phyloP scores from a whole-genome alignment of 1,140 invertebrate species.

The Caenorhabditis briggsae region DNA sequence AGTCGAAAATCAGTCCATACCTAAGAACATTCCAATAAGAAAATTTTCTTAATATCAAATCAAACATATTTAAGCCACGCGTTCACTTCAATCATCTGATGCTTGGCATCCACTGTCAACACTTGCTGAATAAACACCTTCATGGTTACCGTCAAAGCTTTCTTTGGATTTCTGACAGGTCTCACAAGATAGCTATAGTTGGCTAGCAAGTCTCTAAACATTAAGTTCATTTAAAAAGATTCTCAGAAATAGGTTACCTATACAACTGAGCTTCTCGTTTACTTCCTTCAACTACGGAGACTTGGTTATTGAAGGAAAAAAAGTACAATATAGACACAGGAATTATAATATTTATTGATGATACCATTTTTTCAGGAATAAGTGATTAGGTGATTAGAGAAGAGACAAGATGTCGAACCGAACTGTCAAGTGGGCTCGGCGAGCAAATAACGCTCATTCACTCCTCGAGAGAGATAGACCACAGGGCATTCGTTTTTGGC shows the following conservation, averaged over 20 bases:
- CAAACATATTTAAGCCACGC: slow-evolving; percentile 69
- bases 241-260: not conserved
- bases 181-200: slow-evolving; percentile 50
- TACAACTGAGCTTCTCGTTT: slow-evolving; percentile 48
- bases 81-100: slow-evolving; percentile 55
- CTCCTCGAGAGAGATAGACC: not conserved
- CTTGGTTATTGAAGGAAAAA: not conserved
- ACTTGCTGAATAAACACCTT: slow-evolving; percentile 49
- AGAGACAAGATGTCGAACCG: slow-evolving; percentile 43
- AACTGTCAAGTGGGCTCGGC: slow-evolving; percentile 49
- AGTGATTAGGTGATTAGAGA: slow-evolving; percentile 26
- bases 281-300: slow-evolving; percentile 39
- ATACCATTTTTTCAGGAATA: slow-evolving; percentile 26
- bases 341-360: not conserved
- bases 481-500: not conserved
- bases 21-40: slow-evolving; percentile 80
- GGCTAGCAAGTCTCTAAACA: slow-evolving; percentile 28
- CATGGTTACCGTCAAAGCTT: slow-evolving; percentile 42
- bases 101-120: slow-evolving; percentile 33
- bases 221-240: not conserved
- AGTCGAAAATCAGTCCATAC: slow-evolving; percentile 98
- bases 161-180: slow-evolving; percentile 48
- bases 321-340: not conserved
- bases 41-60: not conserved
- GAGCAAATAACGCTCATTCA: slow-evolving; percentile 49